Base-by-base conservation (phyloP, 2,797 vertebrate genomes). In the Phoebastria nigripes region DNA sequence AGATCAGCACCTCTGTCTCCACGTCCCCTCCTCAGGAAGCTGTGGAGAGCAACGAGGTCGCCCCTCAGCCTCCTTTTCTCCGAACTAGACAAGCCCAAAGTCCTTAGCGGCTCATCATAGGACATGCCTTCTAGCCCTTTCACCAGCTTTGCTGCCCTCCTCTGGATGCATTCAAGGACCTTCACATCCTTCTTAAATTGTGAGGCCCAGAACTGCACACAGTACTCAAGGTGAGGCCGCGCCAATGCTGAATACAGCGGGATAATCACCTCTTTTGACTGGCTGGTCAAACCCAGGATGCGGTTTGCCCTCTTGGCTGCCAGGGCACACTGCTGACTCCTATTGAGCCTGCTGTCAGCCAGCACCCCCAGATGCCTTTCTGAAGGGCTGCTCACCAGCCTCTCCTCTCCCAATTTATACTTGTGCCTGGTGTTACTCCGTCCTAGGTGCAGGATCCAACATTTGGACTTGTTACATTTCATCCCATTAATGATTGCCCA, bases 211-310 rank as follows among this genome's bases (percentile, higher is more conserved):
- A 35, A 71, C 56, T 19, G 16, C 31, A 28, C 24, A 42, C 20
- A 39, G 29, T 9, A 26, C 7, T 29, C 33, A 21, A 33, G 14
- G 5, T 33, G 22, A 54, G 47, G 7, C 41, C 3, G 0, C 22
- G 63, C 26, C 21, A 54, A 14, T 1, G 2, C 20, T 26, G 33
- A 82, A 20, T 10, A 52, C 10, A 31, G 47, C 0, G 0, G 21
- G 8, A 54, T 25, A 44, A 52, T 26, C 33, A 8, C 14, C 21
- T 54, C 47, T 26, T 62, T 54, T 37, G 26, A 33, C 31, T 0
- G 1, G 5, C 21, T 39, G 16, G 19, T 39, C 15, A 4, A 33
- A 17, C 24, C 28, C 58, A 33, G 11, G 33, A 28, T 6, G 13
- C 2, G 1, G 19, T 9, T 72, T 72, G 21, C 51, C 62, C 21